Percentiles rank a stretch among this genome's conserved stretches.
These are phyloP conservation scores for Erythrocercus mccallii DNA, from an alignment of 2,113 vertebrate genomes.

Conservation along the genomic window DNA sequence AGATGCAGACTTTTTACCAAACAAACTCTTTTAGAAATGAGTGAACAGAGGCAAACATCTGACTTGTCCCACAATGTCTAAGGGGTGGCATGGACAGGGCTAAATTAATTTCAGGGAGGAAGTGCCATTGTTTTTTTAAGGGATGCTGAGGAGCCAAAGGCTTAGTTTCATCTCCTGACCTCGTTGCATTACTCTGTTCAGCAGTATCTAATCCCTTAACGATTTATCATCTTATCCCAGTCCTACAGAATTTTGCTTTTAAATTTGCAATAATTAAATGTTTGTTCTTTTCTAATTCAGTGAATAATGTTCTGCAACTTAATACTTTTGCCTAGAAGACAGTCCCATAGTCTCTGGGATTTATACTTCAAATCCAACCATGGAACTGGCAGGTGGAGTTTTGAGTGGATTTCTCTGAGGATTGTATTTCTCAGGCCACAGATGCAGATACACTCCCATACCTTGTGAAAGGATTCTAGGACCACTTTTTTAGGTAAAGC, in stretches of 20 bases:
- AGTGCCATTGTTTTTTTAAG: not conserved
- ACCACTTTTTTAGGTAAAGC: not conserved
- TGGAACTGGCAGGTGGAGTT: not conserved
- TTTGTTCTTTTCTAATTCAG: slow-evolving; percentile 50
- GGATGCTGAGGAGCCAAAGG: not conserved
- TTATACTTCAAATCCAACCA: not conserved
- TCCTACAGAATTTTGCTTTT: slow-evolving; percentile 48
- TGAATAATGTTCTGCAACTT: slow-evolving; percentile 30
- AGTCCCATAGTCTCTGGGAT: not conserved
- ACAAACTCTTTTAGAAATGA: not conserved
- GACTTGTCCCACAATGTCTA: not conserved
- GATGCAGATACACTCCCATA: not conserved
- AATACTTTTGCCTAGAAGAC: slow-evolving; percentile 14
- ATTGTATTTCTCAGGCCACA: not conserved
- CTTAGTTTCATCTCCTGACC: slow-evolving; percentile 37
- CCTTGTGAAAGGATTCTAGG: not conserved
- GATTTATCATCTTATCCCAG: slow-evolving; percentile 32
- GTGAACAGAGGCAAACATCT: not conserved
- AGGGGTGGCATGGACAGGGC: not conserved
- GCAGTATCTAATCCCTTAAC: slow-evolving; percentile 8
- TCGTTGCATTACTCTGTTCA: slow-evolving; percentile 15
- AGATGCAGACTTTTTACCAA: not conserved
- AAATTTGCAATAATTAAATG: slow-evolving; percentile 65
- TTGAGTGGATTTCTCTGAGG: not conserved
- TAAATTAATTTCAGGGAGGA: not conserved